Percentiles rank a stretch among this genome's conserved stretches.
These are phyloP conservation scores for Epizoanthus scotinus DNA, from an alignment of 92 coral and sea anemone genomes.

Conservation along the genomic window DNA sequence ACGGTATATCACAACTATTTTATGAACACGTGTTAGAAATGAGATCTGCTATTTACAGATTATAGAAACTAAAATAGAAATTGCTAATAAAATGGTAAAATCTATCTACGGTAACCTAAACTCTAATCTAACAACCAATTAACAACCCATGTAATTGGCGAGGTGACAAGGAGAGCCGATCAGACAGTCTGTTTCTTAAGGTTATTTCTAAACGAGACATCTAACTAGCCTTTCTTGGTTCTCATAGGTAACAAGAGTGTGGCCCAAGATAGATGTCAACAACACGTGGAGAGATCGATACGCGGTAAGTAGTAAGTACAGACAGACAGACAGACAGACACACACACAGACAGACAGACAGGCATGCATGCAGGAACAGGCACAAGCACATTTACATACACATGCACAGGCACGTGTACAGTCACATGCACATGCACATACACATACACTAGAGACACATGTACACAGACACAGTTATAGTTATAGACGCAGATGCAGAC, in stretches of 20 bases:
- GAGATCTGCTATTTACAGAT: no score
- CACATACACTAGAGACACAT: not conserved
- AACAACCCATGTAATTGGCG: no score
- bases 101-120: no score
- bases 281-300: not conserved
- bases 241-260: not conserved
- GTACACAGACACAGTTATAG: not conserved
- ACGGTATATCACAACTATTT: not conserved
- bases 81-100: no score
- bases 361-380: not conserved
- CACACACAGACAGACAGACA: not conserved
- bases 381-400: not conserved
- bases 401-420: not conserved
- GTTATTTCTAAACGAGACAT: no score
- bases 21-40: no score
- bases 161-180: not conserved
- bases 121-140: no score
- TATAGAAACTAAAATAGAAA: no score
- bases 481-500: no score
- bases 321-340: not conserved
- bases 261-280: not conserved
- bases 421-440: not conserved
- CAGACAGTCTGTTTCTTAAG: not conserved
- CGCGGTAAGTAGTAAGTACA: not conserved
- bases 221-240: not conserved